Conservation (phyloP, 1,140 invertebrate genomes). For the Phenacoccus solenopsis region DNA sequence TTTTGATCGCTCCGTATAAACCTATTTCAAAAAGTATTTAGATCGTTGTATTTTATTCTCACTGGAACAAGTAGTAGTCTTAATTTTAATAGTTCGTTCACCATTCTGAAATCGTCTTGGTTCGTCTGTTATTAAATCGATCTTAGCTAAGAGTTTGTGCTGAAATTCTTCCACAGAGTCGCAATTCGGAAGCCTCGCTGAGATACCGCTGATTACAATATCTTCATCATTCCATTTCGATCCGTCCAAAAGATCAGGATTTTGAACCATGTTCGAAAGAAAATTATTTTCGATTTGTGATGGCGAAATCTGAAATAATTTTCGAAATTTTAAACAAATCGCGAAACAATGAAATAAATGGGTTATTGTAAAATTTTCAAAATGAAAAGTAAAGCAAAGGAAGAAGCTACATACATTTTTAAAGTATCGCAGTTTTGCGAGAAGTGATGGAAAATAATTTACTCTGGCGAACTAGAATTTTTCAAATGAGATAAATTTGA, state of each 20-base stretch:
- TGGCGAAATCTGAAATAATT: no score
- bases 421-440: no score
- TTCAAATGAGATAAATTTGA: no score
- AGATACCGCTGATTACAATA: slow-evolving; percentile 78
- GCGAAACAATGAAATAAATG: no score
- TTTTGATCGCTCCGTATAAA: slow-evolving; percentile 22
- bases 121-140: slow-evolving; percentile 81
- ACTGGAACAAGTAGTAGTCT: neutral
- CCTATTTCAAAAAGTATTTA: slow-evolving; percentile 8
- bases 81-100: slow-evolving; percentile 23
- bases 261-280: neutral
- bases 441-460: no score
- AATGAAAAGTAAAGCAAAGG: no score
- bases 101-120: slow-evolving; percentile 63
- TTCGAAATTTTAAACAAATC: no score
- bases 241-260: neutral
- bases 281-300: no score
- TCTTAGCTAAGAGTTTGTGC: slow-evolving; percentile 67
- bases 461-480: no score
- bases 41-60: no score
- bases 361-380: no score
- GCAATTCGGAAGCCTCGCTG: slow-evolving; percentile 79
- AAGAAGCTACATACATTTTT: no score
- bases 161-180: slow-evolving; percentile 79
- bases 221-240: slow-evolving; percentile 35